phyloP scores from a whole-genome alignment of 2,113 vertebrate genomes.

The Alectura lathami region DNA sequence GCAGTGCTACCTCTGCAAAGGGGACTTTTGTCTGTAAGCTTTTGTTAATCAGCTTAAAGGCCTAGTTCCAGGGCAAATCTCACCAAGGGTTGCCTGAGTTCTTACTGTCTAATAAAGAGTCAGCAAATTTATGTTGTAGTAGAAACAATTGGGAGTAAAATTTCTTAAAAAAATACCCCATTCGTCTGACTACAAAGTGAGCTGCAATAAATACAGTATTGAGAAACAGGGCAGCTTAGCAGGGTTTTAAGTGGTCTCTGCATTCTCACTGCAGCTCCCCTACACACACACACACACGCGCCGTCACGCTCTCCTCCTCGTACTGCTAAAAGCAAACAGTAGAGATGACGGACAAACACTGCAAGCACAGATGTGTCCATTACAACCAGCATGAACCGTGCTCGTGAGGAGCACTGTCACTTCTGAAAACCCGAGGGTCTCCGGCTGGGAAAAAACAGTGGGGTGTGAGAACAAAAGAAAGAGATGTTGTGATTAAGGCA shows the following conservation, averaged over 20 bases:
- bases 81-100: slow-evolving; percentile 30
- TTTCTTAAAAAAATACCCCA: slow-evolving; percentile 38
- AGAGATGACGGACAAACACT: slow-evolving; percentile 59
- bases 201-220: slow-evolving; percentile 63
- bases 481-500: slow-evolving; percentile 67
- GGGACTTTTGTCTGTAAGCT: neutral
- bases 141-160: slow-evolving; percentile 69
- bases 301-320: slow-evolving; percentile 29
- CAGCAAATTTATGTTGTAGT: slow-evolving; percentile 71
- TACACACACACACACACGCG: slow-evolving; percentile 9
- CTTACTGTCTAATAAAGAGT: slow-evolving; percentile 49
- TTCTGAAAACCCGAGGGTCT: slow-evolving; percentile 62
- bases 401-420: slow-evolving; percentile 65
- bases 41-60: neutral
- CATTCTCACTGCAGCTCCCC: slow-evolving; percentile 46
- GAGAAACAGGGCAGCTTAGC: slow-evolving; percentile 56
- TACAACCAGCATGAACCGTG: slow-evolving; percentile 63
- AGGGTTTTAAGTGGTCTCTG: slow-evolving; percentile 60
- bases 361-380: slow-evolving; percentile 75
- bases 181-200: slow-evolving; percentile 73
- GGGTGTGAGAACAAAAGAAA: slow-evolving; percentile 77
- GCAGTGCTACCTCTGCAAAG: neutral
- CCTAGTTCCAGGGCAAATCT: slow-evolving; percentile 2
- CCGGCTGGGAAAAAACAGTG: slow-evolving; percentile 63
- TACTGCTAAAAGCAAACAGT: slow-evolving; percentile 75